Conservation (phyloP, 2,888 invertebrate genomes). For the Bhutanitis thaidina region DNA sequence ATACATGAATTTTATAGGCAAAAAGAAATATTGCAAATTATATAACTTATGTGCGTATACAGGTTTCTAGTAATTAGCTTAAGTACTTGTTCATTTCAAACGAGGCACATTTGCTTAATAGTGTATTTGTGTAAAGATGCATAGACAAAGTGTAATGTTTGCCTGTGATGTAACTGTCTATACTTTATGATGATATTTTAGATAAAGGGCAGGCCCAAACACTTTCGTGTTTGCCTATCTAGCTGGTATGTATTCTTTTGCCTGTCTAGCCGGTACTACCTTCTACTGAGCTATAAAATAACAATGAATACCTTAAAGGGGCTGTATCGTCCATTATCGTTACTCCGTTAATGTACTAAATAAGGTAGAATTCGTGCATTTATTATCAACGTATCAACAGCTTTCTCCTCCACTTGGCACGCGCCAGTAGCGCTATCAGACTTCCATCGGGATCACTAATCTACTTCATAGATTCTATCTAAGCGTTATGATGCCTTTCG, state of each 20-base stretch:
- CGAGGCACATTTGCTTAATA: background rate
- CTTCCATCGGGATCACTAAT: background rate
- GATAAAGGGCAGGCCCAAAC: too few relatives aligned
- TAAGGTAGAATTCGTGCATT: constrained; percentile 7
- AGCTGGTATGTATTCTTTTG: too few relatives aligned
- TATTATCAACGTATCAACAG: background rate
- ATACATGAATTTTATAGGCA: too few relatives aligned
- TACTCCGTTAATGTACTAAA: background rate
- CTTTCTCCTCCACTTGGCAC: constrained; percentile 1
- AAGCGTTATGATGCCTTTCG: background rate
- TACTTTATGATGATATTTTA: too few relatives aligned
- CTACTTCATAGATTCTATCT: background rate
- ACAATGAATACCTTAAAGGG: too few relatives aligned
- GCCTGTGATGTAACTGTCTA: too few relatives aligned
- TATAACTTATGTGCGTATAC: too few relatives aligned
- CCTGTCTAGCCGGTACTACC: too few relatives aligned
- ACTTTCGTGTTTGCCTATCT: too few relatives aligned
- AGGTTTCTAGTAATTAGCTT: background rate
- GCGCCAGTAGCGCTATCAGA: background rate
- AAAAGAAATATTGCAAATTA: too few relatives aligned
- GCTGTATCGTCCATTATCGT: background rate
- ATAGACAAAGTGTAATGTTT: background rate
- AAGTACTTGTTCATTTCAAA: background rate
- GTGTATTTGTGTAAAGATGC: constrained; percentile 9
- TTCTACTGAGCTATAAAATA: too few relatives aligned